Percentiles rank a stretch among this genome's conserved stretches.
phyloP scores from a whole-genome alignment of 2,888 invertebrate genomes.

The Synanthedon tipuliformis region DNA sequence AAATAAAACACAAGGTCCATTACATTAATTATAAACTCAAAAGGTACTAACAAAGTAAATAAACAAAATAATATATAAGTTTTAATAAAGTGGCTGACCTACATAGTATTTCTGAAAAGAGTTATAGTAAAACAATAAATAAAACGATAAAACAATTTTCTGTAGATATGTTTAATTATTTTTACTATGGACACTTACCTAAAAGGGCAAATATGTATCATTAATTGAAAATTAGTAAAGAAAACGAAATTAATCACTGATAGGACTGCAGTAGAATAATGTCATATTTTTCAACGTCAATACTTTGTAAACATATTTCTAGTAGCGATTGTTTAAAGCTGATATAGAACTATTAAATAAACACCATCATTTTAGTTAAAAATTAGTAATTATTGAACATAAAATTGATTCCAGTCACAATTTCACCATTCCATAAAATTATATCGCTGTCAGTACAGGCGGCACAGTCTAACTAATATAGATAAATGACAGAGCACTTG shows the following conservation, averaged over 20 bases:
- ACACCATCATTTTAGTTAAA: slow-evolving; percentile 34
- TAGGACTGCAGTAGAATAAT: slow-evolving; percentile 32
- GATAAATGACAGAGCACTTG: too few relatives aligned
- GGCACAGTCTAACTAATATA: too few relatives aligned
- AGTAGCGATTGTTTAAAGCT: slow-evolving; percentile 20
- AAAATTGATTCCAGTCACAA: slow-evolving; percentile 48
- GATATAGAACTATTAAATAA: slow-evolving; percentile 21
- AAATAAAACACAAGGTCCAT: too few relatives aligned
- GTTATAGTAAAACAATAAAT: slow-evolving; percentile 1
- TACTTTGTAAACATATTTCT: slow-evolving; percentile 18
- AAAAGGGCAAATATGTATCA: too few relatives aligned
- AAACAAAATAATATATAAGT: too few relatives aligned
- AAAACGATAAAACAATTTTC: background rate
- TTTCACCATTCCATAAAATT: slow-evolving; percentile 60
- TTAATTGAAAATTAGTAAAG: slow-evolving; percentile 10
- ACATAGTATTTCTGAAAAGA: too few relatives aligned
- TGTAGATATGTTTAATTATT: background rate
- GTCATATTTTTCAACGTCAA: slow-evolving; percentile 27
- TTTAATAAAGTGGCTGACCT: too few relatives aligned
- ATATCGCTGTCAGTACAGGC: too few relatives aligned
- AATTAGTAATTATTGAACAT: slow-evolving; percentile 32
- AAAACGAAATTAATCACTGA: slow-evolving; percentile 25
- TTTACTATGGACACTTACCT: background rate
- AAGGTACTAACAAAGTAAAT: too few relatives aligned
- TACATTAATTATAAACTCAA: too few relatives aligned